Conservation (phyloP, 2,797 vertebrate genomes). For the Momotus momota region DNA sequence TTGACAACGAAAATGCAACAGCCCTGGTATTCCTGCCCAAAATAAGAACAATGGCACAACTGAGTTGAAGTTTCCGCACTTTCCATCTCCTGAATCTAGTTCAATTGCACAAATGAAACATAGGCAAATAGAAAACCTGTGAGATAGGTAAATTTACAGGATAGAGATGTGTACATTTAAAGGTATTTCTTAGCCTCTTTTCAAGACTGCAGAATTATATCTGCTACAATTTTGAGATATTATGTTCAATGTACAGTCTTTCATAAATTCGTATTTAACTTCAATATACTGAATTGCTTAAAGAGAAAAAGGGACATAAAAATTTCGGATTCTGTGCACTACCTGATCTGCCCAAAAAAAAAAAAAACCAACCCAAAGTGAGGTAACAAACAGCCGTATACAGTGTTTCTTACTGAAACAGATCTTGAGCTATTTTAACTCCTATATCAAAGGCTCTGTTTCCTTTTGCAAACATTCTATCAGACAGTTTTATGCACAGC, state of each 20-base stretch:
- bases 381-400: not conserved
- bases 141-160: not conserved
- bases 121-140: accelerated
- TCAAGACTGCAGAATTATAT: not conserved
- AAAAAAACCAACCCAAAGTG: not conserved
- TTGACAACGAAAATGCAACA: not conserved
- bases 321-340: not conserved
- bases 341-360: not conserved
- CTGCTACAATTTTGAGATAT: not conserved
- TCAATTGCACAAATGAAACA: not conserved
- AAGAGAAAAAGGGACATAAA: not conserved
- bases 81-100: not conserved
- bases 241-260: not conserved
- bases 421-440: slow-evolving; percentile 13
- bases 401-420: not conserved
- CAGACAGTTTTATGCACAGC: not conserved
- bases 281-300: not conserved
- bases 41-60: not conserved
- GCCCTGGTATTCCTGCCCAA: too few relatives aligned
- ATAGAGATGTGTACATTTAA: not conserved
- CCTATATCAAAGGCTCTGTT: not conserved
- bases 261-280: not conserved
- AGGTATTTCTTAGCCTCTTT: not conserved
- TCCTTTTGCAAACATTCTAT: slow-evolving; percentile 15
- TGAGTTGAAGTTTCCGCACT: not conserved